Conservation (phyloP, 1,140 invertebrate species). For the Ditylenchus dipsaci region DNA sequence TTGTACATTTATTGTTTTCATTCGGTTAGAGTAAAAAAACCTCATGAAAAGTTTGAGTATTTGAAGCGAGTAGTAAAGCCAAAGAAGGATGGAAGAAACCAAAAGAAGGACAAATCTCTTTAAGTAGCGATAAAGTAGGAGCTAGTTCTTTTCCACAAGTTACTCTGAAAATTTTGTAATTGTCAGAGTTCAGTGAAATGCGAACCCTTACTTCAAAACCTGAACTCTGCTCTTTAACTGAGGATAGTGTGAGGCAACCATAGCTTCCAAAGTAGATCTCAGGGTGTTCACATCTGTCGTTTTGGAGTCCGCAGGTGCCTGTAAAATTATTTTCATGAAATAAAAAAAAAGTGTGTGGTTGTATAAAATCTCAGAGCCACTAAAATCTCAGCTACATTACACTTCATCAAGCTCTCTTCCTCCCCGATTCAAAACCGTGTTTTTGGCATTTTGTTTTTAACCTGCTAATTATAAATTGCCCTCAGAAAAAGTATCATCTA, state of each 20-base stretch:
- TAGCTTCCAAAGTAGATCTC: conserved; percentile 83
- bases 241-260: conserved; percentile 90
- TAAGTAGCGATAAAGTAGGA: conserved; percentile 24
- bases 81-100: conserved; percentile 53
- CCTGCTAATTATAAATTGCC: too few species aligned
- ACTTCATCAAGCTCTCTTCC: too few species aligned
- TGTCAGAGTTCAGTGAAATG: neutral
- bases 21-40: conserved; percentile 26
- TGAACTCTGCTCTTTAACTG: conserved; percentile 80
- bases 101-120: conserved; percentile 43
- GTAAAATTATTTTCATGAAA: conserved; percentile 66
- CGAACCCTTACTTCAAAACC: conserved; percentile 65
- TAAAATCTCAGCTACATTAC: too few species aligned
- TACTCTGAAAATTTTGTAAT: conserved; percentile 65
- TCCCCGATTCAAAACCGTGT: too few species aligned
- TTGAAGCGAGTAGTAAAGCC: conserved; percentile 45
- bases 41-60: conserved; percentile 38
- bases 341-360: conserved; percentile 61
- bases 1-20: conserved; percentile 21
- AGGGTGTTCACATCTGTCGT: conserved; percentile 93
- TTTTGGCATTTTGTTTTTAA: too few species aligned
- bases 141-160: conserved; percentile 76
- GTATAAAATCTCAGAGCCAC: too few species aligned
- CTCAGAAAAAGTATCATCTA: too few species aligned
- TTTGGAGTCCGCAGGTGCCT: conserved; percentile 75